Percentiles rank a stretch among this genome's conserved stretches.
phyloP scores from a whole-genome alignment of 2,113 vertebrate genomes.

The Heliornis fulica region DNA sequence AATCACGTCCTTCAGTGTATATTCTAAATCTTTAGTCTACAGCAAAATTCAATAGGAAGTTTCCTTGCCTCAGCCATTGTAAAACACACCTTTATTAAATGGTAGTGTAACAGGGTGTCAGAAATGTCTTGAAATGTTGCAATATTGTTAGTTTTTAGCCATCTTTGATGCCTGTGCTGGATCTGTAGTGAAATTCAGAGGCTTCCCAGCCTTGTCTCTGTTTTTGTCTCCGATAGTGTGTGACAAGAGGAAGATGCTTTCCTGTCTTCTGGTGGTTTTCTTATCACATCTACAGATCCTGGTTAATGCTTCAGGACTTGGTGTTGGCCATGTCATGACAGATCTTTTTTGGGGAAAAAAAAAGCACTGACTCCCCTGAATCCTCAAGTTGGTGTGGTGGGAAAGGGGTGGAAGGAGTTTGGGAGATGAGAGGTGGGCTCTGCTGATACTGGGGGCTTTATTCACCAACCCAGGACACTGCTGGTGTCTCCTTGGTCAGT shows the following conservation, averaged over 20 bases:
- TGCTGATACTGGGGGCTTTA: neutral
- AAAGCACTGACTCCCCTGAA: too few relatives aligned
- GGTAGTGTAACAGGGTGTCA: accelerated
- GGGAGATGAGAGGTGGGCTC: neutral
- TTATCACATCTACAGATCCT: too few relatives aligned
- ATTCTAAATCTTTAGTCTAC: neutral
- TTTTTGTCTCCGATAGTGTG: accelerated
- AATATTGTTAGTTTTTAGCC: neutral
- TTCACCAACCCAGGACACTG: neutral
- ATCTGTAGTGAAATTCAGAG: accelerated
- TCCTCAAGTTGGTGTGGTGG: neutral
- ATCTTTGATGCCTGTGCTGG: neutral
- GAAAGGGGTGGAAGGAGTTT: neutral
- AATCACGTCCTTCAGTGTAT: neutral
- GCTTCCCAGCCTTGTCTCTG: neutral
- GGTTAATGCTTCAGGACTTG: neutral
- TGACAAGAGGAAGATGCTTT: neutral
- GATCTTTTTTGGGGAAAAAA: neutral
- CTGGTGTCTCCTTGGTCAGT: neutral
- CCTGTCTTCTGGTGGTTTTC: neutral
- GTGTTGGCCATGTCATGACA: neutral
- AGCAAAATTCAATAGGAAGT: accelerated
- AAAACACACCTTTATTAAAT: neutral
- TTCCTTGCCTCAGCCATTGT: accelerated
- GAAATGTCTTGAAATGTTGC: accelerated